Evolutionary conservation across 2,888 invertebrate genomes (phyloP).

Genomic region (Fragum sueziense): DNA sequence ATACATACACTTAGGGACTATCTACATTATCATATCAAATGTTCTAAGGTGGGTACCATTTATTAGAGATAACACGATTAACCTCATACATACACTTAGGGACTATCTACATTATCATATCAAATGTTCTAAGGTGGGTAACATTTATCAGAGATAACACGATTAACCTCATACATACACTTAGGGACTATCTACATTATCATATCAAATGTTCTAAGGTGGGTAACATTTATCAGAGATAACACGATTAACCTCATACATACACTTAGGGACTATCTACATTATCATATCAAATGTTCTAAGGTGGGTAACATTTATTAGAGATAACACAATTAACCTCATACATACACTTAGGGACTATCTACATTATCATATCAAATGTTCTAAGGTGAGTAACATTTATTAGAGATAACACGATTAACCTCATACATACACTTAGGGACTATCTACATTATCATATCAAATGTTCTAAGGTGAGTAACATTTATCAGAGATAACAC

Average conservation of each 20-base stretch:
- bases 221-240: slow-evolving; percentile 10
- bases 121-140: slow-evolving; percentile 94
- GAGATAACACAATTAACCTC: no score
- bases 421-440: slow-evolving; percentile 99
- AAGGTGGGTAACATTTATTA: slow-evolving; percentile 86
- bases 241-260: no score
- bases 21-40: slow-evolving; percentile 99
- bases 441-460: slow-evolving; percentile 99
- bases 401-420: no score
- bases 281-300: slow-evolving; percentile 99
- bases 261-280: slow-evolving; percentile 99
- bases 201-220: slow-evolving; percentile 99
- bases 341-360: slow-evolving; percentile 99
- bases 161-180: no score
- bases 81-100: slow-evolving; percentile 99
- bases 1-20: slow-evolving; percentile 99
- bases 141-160: no score
- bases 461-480: slow-evolving; percentile 94
- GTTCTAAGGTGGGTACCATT: slow-evolving; percentile 88
- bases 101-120: slow-evolving; percentile 99
- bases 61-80: no score
- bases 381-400: slow-evolving; percentile 88
- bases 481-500: no score
- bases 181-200: slow-evolving; percentile 99
- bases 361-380: slow-evolving; percentile 99